These are phyloP conservation scores for Sebastes steindachneri DNA, from an alignment of 2,797 vertebrate genomes.

Conservation along the genomic window DNA sequence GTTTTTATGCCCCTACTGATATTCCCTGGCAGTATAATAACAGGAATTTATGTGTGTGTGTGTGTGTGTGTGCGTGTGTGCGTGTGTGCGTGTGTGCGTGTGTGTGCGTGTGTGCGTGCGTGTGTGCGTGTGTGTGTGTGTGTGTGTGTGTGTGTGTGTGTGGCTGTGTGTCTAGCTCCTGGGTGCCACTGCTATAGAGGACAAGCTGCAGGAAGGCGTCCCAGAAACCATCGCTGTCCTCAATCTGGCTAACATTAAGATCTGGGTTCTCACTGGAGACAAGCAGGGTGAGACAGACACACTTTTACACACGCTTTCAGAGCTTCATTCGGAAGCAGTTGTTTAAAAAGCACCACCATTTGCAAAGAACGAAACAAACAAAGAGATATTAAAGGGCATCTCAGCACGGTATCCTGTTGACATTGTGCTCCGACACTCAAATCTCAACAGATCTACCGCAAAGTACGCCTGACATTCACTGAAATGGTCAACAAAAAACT, in stretches of 20 bases:
- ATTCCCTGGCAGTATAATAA: neutral
- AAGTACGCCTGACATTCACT: neutral
- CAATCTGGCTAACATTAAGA: constrained; percentile 94
- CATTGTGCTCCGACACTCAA: neutral
- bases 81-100: constrained; percentile 22
- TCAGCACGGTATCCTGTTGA: neutral
- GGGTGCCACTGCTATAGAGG: constrained; percentile 95
- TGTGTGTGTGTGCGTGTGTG: constrained; percentile 22
- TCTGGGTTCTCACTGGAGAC: constrained; percentile 96
- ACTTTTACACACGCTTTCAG: neutral
- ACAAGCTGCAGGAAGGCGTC: constrained; percentile 95
- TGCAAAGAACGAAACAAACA: neutral
- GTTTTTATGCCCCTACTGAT: neutral
- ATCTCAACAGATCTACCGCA: too few species aligned
- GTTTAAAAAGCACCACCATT: neutral
- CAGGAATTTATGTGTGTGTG: neutral
- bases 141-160: constrained; percentile 7
- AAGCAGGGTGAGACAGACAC: constrained; percentile 88
- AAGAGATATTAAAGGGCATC: neutral
- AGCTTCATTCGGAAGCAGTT: neutral
- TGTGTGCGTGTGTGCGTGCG: neutral
- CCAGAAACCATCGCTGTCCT: constrained; percentile 93
- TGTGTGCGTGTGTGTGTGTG: neutral
- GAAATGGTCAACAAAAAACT: neutral
- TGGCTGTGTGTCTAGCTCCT: constrained; percentile 82